These are phyloP conservation scores for Embiotoca jacksoni DNA, from an alignment of 2,113 vertebrate species.

Conservation along the genomic window DNA sequence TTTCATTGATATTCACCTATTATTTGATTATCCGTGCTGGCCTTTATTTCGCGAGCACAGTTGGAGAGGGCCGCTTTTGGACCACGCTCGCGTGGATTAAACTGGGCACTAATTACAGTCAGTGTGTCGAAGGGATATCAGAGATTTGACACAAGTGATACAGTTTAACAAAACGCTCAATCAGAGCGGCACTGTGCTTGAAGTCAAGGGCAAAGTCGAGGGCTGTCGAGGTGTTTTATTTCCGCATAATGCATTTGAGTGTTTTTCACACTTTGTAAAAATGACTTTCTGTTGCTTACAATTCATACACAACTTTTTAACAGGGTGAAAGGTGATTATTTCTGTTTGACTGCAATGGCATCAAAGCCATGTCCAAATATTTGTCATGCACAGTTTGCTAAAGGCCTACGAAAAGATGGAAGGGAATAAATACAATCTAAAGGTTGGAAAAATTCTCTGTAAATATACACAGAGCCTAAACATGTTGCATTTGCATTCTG, in stretches of 20 bases:
- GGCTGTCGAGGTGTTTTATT: neutral
- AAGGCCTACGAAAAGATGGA: neutral
- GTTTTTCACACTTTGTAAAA: constrained; percentile 7
- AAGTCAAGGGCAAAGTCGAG: constrained; percentile 51
- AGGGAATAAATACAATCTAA: neutral
- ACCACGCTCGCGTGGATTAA: constrained; percentile 80
- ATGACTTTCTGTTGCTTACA: neutral
- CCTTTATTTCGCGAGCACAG: constrained; percentile 82
- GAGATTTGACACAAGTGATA: constrained; percentile 85
- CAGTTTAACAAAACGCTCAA: constrained; percentile 78
- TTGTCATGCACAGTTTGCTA: neutral
- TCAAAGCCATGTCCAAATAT: neutral
- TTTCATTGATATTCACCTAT: constrained; percentile 91
- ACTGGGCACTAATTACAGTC: constrained; percentile 86
- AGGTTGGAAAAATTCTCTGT: neutral
- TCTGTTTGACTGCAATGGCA: neutral
- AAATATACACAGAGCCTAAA: no score
- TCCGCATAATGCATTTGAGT: neutral
- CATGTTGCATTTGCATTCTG: neutral
- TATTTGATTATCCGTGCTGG: constrained; percentile 84
- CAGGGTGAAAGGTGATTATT: neutral
- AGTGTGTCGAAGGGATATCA: constrained; percentile 76
- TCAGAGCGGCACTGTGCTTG: constrained; percentile 52
- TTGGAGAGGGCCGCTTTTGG: constrained; percentile 75
- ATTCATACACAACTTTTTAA: constrained; percentile 10